Evolutionary conservation across 1,140 invertebrate species (phyloP).

Genomic region (Drosophila kurseongensis): DNA sequence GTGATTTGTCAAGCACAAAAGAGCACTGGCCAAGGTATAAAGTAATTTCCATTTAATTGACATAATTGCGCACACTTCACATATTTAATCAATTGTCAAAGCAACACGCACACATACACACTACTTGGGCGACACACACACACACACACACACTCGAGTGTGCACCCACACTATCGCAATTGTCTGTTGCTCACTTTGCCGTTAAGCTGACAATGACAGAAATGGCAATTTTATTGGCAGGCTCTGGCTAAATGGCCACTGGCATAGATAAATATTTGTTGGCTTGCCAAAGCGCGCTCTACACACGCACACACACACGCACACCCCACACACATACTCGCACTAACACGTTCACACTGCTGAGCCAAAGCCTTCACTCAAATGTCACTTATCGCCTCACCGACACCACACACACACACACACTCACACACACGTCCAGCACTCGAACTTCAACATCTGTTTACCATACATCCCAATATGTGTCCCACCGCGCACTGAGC

Average conservation of each 20-base stretch:
- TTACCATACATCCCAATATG: constrained; percentile 58
- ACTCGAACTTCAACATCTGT: constrained; percentile 62
- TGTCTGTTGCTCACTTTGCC: constrained; percentile 76
- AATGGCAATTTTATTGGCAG: constrained; percentile 79
- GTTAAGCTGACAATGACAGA: constrained; percentile 82
- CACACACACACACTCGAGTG: constrained; percentile 12
- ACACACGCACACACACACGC: constrained; percentile 17
- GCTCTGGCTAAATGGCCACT: constrained; percentile 74
- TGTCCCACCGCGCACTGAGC: constrained; percentile 8
- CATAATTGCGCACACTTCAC: constrained; percentile 81
- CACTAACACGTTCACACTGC: constrained; percentile 48
- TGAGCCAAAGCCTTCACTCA: constrained; percentile 74
- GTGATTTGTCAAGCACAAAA: constrained; percentile 53
- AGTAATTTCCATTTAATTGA: constrained; percentile 83
- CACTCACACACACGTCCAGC: constrained; percentile 17
- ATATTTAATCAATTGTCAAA: constrained; percentile 81
- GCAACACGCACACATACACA: constrained; percentile 43
- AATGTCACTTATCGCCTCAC: constrained; percentile 75
- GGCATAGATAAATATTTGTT: constrained; percentile 83
- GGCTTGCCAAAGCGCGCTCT: constrained; percentile 64
- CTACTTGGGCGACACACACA: constrained; percentile 39
- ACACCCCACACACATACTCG: background rate
- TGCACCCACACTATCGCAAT: constrained; percentile 16
- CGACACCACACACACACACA: constrained; percentile 41
- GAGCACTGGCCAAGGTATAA: constrained; percentile 60